phyloP scores from a whole-genome alignment of 2,113 vertebrate species.

The Lates calcarifer region DNA sequence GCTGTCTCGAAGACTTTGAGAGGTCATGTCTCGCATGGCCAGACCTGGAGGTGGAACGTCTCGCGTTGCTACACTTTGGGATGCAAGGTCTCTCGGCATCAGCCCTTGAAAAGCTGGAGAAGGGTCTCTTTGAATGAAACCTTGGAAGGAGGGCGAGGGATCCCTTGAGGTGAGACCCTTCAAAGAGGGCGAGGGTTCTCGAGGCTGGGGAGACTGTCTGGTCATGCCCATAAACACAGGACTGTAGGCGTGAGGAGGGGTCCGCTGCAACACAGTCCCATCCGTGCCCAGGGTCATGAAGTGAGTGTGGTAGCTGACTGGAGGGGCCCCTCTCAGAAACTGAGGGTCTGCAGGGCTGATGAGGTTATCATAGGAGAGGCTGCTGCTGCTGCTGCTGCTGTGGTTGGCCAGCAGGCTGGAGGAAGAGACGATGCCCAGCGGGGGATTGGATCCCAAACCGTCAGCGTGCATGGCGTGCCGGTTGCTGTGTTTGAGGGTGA shows the following conservation, averaged over 20 bases:
- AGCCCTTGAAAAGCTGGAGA: constrained; percentile 68
- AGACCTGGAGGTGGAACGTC: constrained; percentile 61
- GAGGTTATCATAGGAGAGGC: constrained; percentile 93
- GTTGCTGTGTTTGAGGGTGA: constrained; percentile 90
- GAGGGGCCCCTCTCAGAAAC: constrained; percentile 79
- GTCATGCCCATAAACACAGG: constrained; percentile 84
- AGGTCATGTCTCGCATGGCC: constrained; percentile 43
- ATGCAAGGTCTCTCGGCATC: constrained; percentile 61
- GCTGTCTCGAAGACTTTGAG: constrained; percentile 64
- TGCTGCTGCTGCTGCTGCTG: constrained; percentile 89
- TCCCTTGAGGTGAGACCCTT: constrained; percentile 71
- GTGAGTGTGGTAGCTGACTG: constrained; percentile 86
- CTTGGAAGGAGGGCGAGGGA: constrained; percentile 70
- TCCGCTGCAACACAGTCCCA: constrained; percentile 83
- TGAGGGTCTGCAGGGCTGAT: constrained; percentile 83
- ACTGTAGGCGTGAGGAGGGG: constrained; percentile 87
- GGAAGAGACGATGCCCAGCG: constrained; percentile 73
- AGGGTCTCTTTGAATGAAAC: constrained; percentile 72
- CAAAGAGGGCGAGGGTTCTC: constrained; percentile 75
- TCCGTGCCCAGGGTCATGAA: constrained; percentile 88
- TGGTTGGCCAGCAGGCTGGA: constrained; percentile 88
- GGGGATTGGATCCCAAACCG: constrained; percentile 70
- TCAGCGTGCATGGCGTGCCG: constrained; percentile 85
- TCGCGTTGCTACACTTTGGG: constrained; percentile 54
- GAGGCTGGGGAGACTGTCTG: constrained; percentile 84